phyloP scores from a whole-genome alignment of 2,113 vertebrate genomes.

The Catharus bicknelli region DNA sequence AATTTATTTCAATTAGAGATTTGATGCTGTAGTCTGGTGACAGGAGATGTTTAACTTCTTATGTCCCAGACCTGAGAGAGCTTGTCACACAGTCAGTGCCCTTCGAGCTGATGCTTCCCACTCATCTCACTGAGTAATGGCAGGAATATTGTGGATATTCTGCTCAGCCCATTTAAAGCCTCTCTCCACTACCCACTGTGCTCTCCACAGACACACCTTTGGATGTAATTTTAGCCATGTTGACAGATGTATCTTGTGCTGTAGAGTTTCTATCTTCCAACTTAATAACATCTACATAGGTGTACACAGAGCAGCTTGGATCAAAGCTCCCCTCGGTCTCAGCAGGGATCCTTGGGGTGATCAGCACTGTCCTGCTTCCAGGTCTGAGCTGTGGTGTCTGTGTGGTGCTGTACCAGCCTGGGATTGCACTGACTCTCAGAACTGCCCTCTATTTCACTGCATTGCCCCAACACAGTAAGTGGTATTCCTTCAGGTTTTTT shows the following conservation, averaged over 20 bases:
- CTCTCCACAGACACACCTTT: neutral
- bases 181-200: neutral
- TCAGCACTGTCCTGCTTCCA: neutral
- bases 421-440: neutral
- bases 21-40: neutral
- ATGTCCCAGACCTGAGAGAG: neutral
- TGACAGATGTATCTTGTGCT: neutral
- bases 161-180: neutral
- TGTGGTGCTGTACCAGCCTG: neutral
- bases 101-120: neutral
- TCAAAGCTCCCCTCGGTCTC: neutral
- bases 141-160: neutral
- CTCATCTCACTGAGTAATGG: neutral
- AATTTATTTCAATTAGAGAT: neutral
- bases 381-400: fast-evolving
- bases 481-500: neutral
- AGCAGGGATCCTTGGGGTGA: neutral
- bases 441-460: neutral
- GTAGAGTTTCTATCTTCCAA: neutral
- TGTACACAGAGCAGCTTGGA: neutral
- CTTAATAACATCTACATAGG: neutral
- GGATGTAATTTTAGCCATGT: neutral
- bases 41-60: neutral
- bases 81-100: neutral
- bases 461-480: fast-evolving